Evolutionary conservation across 2,888 invertebrate genomes (phyloP).

Genomic region (Ennomos quercinarius): DNA sequence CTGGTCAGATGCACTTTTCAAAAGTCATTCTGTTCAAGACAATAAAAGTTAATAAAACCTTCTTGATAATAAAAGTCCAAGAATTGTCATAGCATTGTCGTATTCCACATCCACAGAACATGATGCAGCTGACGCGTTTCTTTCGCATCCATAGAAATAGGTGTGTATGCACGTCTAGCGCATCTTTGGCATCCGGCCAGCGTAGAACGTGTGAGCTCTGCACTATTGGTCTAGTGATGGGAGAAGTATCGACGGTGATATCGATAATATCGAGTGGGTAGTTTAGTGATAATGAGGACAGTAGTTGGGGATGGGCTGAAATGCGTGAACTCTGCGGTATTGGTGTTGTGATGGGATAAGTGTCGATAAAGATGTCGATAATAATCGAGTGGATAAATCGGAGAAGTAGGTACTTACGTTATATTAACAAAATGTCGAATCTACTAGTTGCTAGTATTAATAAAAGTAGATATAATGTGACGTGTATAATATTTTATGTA

Average conservation of each 20-base stretch:
- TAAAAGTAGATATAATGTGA: no score
- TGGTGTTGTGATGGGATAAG: no score
- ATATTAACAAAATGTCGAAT: no score
- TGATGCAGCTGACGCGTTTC: conserved; percentile 6
- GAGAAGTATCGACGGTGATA: conserved; percentile 17
- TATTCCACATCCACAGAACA: conserved; percentile 29
- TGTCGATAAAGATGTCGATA: neutral
- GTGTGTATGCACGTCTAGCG: conserved; percentile 29
- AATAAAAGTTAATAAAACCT: no score
- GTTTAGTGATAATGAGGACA: neutral
- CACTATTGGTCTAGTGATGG: conserved; percentile 47
- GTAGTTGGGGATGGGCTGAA: no score
- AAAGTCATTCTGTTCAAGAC: no score
- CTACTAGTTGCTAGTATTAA: no score
- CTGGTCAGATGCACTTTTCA: no score
- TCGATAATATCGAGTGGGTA: conserved; percentile 27
- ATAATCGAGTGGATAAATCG: conserved; percentile 5
- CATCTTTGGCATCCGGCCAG: conserved; percentile 51
- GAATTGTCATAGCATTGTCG: neutral
- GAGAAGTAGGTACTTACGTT: neutral
- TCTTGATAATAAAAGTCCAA: no score
- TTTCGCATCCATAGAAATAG: conserved; percentile 16
- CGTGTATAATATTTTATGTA: no score
- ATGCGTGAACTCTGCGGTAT: no score
- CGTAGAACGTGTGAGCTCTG: conserved; percentile 48